Conservation (phyloP, 2,113 vertebrate genomes). For the Phrynocephalus versicolor region DNA sequence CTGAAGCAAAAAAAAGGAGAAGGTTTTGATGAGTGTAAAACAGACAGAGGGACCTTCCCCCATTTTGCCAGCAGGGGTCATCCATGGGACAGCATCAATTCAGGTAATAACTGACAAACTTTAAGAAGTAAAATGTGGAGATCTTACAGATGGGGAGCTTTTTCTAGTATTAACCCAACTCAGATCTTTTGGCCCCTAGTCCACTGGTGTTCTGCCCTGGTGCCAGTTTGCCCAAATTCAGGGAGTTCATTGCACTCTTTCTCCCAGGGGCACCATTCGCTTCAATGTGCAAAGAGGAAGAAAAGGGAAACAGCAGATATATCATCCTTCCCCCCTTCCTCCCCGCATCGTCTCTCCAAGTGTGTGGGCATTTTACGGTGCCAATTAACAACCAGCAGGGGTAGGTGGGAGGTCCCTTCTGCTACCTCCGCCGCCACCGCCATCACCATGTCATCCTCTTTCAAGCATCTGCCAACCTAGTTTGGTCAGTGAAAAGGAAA, state of each 20-base stretch:
- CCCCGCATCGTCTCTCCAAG: rapidly evolving
- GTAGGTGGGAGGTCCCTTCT: neutral
- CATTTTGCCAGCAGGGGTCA: slow-evolving; percentile 17
- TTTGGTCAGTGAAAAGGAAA: slow-evolving; percentile 48
- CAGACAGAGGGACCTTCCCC: neutral
- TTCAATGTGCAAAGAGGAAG: neutral
- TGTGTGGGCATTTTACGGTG: slow-evolving; percentile 35
- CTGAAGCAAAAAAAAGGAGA: neutral
- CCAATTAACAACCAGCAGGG: slow-evolving; percentile 36
- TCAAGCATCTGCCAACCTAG: slow-evolving; percentile 43
- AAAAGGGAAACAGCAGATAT: neutral
- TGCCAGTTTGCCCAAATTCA: neutral
- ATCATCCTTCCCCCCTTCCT: rapidly evolving
- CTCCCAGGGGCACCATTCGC: neutral
- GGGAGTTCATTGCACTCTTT: slow-evolving; percentile 2
- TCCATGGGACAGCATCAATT: neutral
- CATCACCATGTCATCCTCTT: slow-evolving; percentile 39
- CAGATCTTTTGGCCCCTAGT: neutral
- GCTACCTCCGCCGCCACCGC: slow-evolving; percentile 54
- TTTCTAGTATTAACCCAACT: neutral
- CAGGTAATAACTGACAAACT: neutral
- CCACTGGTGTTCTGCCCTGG: neutral
- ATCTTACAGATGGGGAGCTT: neutral
- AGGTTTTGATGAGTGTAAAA: neutral
- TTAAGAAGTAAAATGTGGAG: neutral